Evolutionary conservation across 1,140 invertebrate species (phyloP).

Genomic region (Drosophila cardini): DNA sequence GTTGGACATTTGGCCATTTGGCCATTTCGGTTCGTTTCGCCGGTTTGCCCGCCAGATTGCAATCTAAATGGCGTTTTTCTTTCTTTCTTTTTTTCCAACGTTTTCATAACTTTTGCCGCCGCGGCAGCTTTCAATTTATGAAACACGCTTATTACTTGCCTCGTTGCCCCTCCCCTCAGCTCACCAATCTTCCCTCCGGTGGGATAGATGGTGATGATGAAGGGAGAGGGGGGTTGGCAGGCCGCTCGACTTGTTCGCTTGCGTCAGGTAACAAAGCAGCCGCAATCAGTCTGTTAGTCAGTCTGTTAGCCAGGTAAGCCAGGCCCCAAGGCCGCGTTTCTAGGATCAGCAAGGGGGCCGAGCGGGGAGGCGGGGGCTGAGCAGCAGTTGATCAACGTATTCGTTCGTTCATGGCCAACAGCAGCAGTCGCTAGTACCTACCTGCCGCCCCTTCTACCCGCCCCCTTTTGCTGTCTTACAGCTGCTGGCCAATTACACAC

Average conservation of each 20-base stretch:
- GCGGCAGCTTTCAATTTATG: conserved; percentile 80
- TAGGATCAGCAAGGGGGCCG: conserved; percentile 11
- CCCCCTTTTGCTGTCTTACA: not conserved
- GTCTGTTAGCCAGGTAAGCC: conserved; percentile 2
- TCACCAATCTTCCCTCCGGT: not conserved
- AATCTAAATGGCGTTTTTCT: conserved; percentile 77
- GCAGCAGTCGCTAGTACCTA: conserved; percentile 15
- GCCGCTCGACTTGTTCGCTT: conserved; percentile 54
- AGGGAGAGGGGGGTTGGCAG: conserved; percentile 28
- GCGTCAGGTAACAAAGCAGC: conserved; percentile 67
- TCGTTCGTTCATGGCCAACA: conserved; percentile 50
- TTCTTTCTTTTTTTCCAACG: conserved; percentile 42
- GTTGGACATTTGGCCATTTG: conserved; percentile 20
- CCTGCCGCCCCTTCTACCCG: conserved; percentile 22
- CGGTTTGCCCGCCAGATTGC: conserved; percentile 63
- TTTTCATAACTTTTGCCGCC: conserved; percentile 68
- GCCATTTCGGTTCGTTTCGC: conserved; percentile 38
- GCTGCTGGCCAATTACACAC: conserved; percentile 66
- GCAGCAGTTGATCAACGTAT: conserved; percentile 44
- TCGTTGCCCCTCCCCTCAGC: not conserved
- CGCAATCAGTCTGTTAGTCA: conserved; percentile 61
- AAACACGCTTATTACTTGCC: conserved; percentile 75
- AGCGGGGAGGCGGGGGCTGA: conserved; percentile 20
- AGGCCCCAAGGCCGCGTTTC: conserved; percentile 58
- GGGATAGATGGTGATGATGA: too few species aligned